Evolutionary conservation across 2,797 vertebrate species (phyloP), one percentile per base, ranked within the genome.

Genomic region (Thunnus albacares): DNA sequence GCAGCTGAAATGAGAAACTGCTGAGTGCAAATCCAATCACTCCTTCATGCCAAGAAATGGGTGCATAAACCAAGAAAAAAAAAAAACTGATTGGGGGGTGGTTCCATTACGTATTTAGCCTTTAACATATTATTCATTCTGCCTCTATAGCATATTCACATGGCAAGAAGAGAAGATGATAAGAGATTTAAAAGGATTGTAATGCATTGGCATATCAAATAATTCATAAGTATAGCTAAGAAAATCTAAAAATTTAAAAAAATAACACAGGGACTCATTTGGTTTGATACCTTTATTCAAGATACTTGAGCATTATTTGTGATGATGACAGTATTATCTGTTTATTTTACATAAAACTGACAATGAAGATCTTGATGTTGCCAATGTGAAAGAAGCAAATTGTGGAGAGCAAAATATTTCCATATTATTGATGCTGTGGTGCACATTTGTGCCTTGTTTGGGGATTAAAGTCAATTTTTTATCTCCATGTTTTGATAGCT

Each of bases 1-100:
- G 74, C 82, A 70, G 72, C 74, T 57, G 33, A 56, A 65, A 85
- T 87, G 82, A 87, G 76, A 90, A 86, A 90, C 20, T 67, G 84
- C 76, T 80, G 66, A 80, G 82, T n/a, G 43, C 69, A 85, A 84
- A 88, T 87, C 66, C 76, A 85, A 71, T 87, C 84, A 72, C 65
- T 83, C 57, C 41, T 64, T 75, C 66, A 85, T 85, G 84, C 76
- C 77, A 76, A 58, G 71, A 80, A 85, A 87, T 81, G 43, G 68
- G 71, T 79, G 51, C 75, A 79, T 72, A 68, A 82, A 79, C 57
- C 63, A n/a, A 60, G 56, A 59, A 62, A 41, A 57, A 55, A 63
- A 56, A 43, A 66, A 56, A 58, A 45, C 5, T 3, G 26, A 56
- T 49, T 47, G 51, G 26, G 11, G 4, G 41, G 45, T 11, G 26